These are phyloP conservation scores for Myiozetetes cayanensis DNA, from an alignment of 2,113 vertebrate genomes.

Conservation along the genomic window DNA sequence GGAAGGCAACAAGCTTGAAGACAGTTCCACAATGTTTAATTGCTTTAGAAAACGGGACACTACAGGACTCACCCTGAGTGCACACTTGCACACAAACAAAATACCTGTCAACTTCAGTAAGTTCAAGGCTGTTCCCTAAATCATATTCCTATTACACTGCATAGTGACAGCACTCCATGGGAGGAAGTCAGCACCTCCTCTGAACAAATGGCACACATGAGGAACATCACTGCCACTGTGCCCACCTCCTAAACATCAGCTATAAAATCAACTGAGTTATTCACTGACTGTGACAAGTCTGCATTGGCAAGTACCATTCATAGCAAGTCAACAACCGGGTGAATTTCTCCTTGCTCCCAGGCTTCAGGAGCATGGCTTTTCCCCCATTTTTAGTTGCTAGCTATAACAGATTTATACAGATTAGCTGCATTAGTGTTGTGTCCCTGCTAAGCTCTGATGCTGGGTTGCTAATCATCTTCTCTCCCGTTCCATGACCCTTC, in stretches of 20 bases:
- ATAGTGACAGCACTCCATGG: background rate
- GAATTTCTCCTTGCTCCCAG: background rate
- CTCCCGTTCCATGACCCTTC: background rate
- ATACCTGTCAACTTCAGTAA: background rate
- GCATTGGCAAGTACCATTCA: background rate
- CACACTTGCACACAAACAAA: background rate
- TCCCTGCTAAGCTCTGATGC: background rate
- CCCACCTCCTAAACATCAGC: background rate
- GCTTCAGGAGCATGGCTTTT: background rate
- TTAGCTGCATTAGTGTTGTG: background rate
- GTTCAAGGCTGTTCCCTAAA: background rate
- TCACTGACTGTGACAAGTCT: rapidly evolving
- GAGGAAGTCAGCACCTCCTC: background rate
- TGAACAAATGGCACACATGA: background rate
- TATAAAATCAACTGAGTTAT: slow-evolving; percentile 10
- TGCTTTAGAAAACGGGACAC: background rate
- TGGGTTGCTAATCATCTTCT: background rate
- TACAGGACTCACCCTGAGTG: background rate
- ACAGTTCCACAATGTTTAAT: background rate
- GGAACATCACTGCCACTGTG: background rate
- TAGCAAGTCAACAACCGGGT: background rate
- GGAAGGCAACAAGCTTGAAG: background rate
- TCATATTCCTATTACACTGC: background rate
- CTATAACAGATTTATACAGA: background rate
- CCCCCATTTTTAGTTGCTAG: background rate